Percentiles rank a stretch among this genome's conserved stretches.
Evolutionary conservation across 2,113 vertebrate genomes (phyloP).

Genomic region (Tupaia tana): DNA sequence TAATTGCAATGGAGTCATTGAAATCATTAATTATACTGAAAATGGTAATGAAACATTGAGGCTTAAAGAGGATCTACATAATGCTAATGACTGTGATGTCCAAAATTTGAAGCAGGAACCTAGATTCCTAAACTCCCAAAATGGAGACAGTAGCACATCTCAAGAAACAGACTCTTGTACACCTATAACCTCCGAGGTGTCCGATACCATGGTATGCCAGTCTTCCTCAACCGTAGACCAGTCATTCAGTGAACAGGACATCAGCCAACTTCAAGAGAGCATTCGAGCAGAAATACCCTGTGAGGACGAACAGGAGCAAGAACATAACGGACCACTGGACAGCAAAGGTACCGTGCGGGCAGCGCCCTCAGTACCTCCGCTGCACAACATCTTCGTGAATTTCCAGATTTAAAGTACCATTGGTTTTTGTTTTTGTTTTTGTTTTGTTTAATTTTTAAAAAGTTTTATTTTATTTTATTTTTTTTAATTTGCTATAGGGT

Average conservation of each 20-base stretch:
- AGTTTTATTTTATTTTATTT: too few species aligned
- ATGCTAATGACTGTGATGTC: slow-evolving; percentile 87
- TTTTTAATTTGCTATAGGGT: too few species aligned
- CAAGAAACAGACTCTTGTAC: slow-evolving; percentile 82
- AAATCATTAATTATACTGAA: slow-evolving; percentile 77
- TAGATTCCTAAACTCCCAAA: slow-evolving; percentile 77
- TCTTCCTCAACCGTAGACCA: slow-evolving; percentile 57
- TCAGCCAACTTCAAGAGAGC: slow-evolving; percentile 86
- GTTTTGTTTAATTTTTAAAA: too few species aligned
- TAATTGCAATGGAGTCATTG: slow-evolving; percentile 90
- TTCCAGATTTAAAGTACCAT: neutral
- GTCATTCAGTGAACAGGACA: slow-evolving; percentile 75
- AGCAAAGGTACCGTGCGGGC: slow-evolving; percentile 84
- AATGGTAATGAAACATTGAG: slow-evolving; percentile 81
- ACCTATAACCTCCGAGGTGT: slow-evolving; percentile 71
- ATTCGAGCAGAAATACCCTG: slow-evolving; percentile 86
- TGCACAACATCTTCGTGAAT: neutral
- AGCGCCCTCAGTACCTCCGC: neutral
- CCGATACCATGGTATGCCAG: slow-evolving; percentile 84
- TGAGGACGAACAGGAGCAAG: slow-evolving; percentile 85
- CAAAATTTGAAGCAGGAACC: slow-evolving; percentile 76
- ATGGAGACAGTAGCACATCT: slow-evolving; percentile 79
- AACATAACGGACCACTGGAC: slow-evolving; percentile 82
- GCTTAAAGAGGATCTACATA: slow-evolving; percentile 90
- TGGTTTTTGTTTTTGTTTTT: neutral